Percentiles rank a stretch among this genome's conserved stretches.
Conservation (phyloP, 2,888 invertebrate species). For the Dichetophora obliterata region DNA sequence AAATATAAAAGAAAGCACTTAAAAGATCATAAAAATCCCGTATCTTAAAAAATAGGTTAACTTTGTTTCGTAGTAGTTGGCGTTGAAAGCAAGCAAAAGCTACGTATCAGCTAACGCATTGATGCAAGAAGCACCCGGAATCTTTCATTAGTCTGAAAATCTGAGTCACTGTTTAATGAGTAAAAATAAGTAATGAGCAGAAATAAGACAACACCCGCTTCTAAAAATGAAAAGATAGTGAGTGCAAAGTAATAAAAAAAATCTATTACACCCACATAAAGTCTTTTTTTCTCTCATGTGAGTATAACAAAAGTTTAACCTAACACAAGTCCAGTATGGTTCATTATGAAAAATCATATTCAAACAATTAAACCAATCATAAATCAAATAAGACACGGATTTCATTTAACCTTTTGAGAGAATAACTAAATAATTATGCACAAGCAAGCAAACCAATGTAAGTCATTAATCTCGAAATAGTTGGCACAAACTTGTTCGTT, state of each 20-base stretch:
- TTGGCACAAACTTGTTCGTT: too few species aligned
- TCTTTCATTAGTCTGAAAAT: neutral
- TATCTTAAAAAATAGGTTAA: constrained; percentile 21
- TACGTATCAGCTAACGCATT: too few species aligned
- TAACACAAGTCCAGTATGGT: too few species aligned
- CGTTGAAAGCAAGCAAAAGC: neutral
- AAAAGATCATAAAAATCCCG: constrained; percentile 39
- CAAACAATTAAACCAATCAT: too few species aligned
- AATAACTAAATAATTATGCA: too few species aligned
- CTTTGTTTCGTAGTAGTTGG: neutral
- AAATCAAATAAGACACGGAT: too few species aligned
- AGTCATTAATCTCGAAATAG: too few species aligned
- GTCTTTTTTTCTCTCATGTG: neutral
- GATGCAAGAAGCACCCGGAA: too few species aligned
- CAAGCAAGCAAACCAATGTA: too few species aligned
- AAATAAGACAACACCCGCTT: too few species aligned
- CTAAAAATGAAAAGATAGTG: neutral
- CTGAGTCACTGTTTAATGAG: constrained; percentile 9
- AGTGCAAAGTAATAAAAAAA: neutral
- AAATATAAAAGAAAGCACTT: neutral
- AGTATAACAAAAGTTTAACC: neutral
- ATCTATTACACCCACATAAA: neutral
- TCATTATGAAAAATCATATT: too few species aligned
- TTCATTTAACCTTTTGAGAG: too few species aligned
- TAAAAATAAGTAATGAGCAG: neutral